A percentile compares a stretch with the other conserved stretches of the same genome.
Conservation (phyloP, 2,888 invertebrate species). For the Marasmarcha lunaedactyla region DNA sequence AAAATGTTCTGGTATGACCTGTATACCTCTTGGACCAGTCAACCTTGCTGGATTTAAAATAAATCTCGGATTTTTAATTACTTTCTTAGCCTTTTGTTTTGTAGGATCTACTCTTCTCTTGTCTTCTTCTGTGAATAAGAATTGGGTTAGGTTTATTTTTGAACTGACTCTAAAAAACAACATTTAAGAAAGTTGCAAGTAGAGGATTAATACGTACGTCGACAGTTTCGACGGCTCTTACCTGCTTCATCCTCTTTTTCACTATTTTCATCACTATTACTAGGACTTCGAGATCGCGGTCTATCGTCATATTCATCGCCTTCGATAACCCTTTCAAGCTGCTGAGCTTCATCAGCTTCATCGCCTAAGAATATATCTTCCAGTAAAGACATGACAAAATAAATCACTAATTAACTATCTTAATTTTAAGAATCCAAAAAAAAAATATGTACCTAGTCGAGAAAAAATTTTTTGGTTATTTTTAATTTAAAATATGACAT, state of each 20-base stretch:
- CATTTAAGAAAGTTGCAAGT: no score
- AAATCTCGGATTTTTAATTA: slow-evolving; percentile 74
- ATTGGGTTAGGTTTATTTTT: background rate
- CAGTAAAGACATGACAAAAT: slow-evolving; percentile 39
- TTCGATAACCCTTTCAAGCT: slow-evolving; percentile 55
- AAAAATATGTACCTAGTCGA: no score
- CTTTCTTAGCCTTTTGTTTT: slow-evolving; percentile 58
- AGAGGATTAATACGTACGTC: no score
- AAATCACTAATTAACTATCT: slow-evolving; percentile 2
- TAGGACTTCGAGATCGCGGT: slow-evolving; percentile 33
- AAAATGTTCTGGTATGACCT: slow-evolving; percentile 83
- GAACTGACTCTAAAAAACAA: background rate
- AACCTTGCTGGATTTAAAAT: slow-evolving; percentile 78
- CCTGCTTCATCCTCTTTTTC: slow-evolving; percentile 58
- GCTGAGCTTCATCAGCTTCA: slow-evolving; percentile 51
- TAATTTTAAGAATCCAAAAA: background rate
- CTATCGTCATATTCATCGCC: slow-evolving; percentile 60
- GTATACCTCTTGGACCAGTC: slow-evolving; percentile 83
- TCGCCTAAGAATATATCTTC: slow-evolving; percentile 58
- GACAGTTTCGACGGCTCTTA: no score
- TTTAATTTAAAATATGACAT: background rate
- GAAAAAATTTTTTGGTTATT: background rate
- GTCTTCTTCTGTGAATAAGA: slow-evolving; percentile 41
- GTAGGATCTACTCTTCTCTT: slow-evolving; percentile 48
- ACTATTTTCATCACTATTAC: slow-evolving; percentile 35